Percentiles rank a stretch among this genome's conserved stretches.
These are phyloP conservation scores for Chloroclysta siterata DNA, from an alignment of 2,888 invertebrate species.

Conservation along the genomic window DNA sequence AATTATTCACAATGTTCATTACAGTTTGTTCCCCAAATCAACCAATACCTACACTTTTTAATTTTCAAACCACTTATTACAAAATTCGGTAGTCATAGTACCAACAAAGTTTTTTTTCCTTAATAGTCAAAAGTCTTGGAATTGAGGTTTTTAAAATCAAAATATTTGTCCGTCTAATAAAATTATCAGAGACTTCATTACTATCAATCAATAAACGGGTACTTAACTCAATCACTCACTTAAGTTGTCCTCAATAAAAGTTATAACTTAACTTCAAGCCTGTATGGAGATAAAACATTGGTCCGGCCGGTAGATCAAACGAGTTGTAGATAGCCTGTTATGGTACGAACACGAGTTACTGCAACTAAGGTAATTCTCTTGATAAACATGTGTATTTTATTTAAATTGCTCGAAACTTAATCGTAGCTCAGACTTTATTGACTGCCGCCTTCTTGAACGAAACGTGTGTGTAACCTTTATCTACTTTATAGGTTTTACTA, in stretches of 20 bases:
- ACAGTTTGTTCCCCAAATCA: no score
- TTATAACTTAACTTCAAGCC: constrained; percentile 30
- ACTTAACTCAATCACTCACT: constrained; percentile 32
- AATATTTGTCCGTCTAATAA: constrained; percentile 22
- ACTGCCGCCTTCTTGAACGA: background rate
- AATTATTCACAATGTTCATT: no score
- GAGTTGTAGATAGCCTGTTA: constrained; percentile 29
- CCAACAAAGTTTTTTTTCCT: no score
- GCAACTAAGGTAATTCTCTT: constrained; percentile 34
- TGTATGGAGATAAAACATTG: constrained; percentile 29
- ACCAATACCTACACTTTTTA: no score
- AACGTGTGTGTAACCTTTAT: background rate
- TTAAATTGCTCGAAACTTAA: constrained; percentile 25
- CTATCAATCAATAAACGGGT: constrained; percentile 29
- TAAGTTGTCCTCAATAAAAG: constrained; percentile 33
- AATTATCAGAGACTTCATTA: constrained; percentile 48
- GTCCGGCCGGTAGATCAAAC: constrained; percentile 30
- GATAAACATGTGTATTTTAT: constrained; percentile 41
- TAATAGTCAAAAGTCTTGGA: no score
- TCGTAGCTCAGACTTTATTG: constrained; percentile 7
- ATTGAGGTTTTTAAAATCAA: background rate
- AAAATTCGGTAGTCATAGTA: no score
- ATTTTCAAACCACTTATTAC: no score
- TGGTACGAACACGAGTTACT: constrained; percentile 38
- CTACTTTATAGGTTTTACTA: no score